A percentile compares a stretch with the other conserved stretches of the same genome.
phyloP scores from a whole-genome alignment of 2,797 vertebrate species.

The Chelon auratus region DNA sequence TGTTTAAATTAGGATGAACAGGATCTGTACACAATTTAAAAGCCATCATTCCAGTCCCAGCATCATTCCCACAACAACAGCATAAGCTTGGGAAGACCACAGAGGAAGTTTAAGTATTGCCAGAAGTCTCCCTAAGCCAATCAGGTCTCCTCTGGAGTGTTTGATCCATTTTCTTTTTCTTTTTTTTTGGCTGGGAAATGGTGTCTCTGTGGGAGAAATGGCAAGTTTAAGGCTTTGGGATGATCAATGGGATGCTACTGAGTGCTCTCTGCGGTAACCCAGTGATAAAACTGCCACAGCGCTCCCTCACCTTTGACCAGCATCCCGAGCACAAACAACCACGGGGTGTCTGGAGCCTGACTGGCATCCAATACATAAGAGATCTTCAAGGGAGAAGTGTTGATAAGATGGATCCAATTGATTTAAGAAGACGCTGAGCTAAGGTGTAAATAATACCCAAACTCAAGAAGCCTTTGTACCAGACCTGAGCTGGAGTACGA shows the following conservation, averaged over 20 bases:
- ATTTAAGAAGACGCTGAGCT: neutral
- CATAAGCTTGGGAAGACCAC: slow-evolving; percentile 47
- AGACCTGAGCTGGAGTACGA: neutral
- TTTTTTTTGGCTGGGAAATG: slow-evolving; percentile 23
- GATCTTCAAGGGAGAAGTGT: neutral
- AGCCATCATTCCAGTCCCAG: slow-evolving; percentile 56
- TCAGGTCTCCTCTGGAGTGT: slow-evolving; percentile 34
- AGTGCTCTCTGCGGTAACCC: slow-evolving; percentile 24
- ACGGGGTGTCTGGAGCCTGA: slow-evolving; percentile 13
- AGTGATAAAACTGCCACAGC: slow-evolving; percentile 40
- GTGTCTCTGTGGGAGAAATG: slow-evolving; percentile 30
- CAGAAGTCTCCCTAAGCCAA: slow-evolving; percentile 48
- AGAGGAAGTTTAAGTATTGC: slow-evolving; percentile 58
- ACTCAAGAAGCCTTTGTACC: neutral
- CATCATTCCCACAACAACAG: slow-evolving; percentile 55
- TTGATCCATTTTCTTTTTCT: slow-evolving; percentile 30
- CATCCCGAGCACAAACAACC: slow-evolving; percentile 26
- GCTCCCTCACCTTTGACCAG: slow-evolving; percentile 37
- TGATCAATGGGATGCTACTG: slow-evolving; percentile 29
- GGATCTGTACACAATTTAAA: slow-evolving; percentile 72
- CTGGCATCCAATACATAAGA: slow-evolving; percentile 20
- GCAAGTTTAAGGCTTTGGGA: slow-evolving; percentile 39
- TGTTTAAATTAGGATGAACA: slow-evolving; percentile 67
- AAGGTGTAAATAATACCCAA: neutral
- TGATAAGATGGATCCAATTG: neutral